phyloP scores from a whole-genome alignment of 1,140 invertebrate species.

The Heliconius hermathena region DNA sequence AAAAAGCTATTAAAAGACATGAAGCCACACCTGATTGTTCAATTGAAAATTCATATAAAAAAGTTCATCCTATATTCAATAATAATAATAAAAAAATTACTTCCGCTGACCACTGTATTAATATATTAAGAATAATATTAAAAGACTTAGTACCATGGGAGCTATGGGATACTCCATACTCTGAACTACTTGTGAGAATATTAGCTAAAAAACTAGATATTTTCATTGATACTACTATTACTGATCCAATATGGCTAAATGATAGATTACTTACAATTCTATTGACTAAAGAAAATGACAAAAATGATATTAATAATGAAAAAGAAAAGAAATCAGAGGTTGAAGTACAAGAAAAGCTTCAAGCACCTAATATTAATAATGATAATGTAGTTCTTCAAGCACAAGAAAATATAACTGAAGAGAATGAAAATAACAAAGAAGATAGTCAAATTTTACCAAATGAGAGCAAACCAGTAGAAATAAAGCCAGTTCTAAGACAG shows the following conservation, averaged over 20 bases:
- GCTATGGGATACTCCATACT: conserved; percentile 85
- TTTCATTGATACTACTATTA: conserved; percentile 75
- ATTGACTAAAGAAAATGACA: conserved; percentile 21
- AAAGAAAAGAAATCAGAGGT: conserved; percentile 22
- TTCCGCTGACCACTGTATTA: conserved; percentile 82
- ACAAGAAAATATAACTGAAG: conserved; percentile 12
- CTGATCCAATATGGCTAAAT: conserved; percentile 82
- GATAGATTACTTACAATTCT: conserved; percentile 69
- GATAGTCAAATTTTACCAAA: conserved; percentile 39
- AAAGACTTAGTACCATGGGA: conserved; percentile 86
- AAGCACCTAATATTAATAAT: neutral
- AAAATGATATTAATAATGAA: conserved; percentile 28
- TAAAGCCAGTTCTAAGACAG: conserved; percentile 62
- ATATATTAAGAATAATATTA: conserved; percentile 82
- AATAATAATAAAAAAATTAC: conserved; percentile 69
- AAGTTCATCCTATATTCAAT: conserved; percentile 59
- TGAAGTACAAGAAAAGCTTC: neutral
- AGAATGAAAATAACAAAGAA: conserved; percentile 20
- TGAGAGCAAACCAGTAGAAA: conserved; percentile 36
- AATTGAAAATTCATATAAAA: conserved; percentile 65
- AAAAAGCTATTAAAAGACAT: conserved; percentile 77
- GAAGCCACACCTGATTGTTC: conserved; percentile 64
- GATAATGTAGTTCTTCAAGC: neutral
- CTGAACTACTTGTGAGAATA: conserved; percentile 84
- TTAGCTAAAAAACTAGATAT: conserved; percentile 82